phyloP scores from a whole-genome alignment of 2,888 invertebrate genomes.

The Dione vanillae region DNA sequence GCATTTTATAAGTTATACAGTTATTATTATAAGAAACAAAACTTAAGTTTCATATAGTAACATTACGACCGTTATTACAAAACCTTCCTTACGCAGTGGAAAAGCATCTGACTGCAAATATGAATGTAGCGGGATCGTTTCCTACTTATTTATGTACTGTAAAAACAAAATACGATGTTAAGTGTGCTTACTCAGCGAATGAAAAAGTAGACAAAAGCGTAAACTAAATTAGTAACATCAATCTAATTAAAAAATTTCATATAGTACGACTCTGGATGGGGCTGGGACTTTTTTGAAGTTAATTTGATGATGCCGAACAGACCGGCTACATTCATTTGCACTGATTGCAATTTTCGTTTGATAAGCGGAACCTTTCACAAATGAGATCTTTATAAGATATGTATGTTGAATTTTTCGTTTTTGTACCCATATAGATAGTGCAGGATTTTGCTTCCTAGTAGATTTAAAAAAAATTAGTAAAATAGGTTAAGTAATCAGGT shows the following conservation, averaged over 20 bases:
- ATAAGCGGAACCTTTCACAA: conserved; percentile 44
- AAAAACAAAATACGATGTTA: too few relatives aligned
- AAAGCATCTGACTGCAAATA: neutral
- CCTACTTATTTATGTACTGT: too few relatives aligned
- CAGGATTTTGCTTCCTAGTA: neutral
- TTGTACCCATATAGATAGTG: neutral
- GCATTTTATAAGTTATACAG: neutral
- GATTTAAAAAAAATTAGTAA: neutral
- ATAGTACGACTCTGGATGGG: conserved; percentile 47
- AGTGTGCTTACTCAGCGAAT: too few relatives aligned
- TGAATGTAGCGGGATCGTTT: neutral
- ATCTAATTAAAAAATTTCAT: conserved; percentile 29
- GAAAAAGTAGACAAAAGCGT: too few relatives aligned
- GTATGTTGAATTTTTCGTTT: conserved; percentile 2
- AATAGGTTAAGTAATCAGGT: neutral
- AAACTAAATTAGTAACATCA: neutral
- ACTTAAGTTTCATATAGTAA: too few relatives aligned
- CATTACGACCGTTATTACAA: too few relatives aligned
- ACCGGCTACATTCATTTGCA: conserved; percentile 62
- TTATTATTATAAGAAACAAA: too few relatives aligned
- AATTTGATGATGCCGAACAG: conserved; percentile 60
- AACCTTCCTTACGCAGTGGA: too few relatives aligned
- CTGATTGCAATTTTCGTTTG: conserved; percentile 62
- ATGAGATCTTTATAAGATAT: conserved; percentile 30
- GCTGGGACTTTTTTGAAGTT: conserved; percentile 52